Conservation (phyloP, 2,113 vertebrate species). For the Anolis carolinensis region DNA sequence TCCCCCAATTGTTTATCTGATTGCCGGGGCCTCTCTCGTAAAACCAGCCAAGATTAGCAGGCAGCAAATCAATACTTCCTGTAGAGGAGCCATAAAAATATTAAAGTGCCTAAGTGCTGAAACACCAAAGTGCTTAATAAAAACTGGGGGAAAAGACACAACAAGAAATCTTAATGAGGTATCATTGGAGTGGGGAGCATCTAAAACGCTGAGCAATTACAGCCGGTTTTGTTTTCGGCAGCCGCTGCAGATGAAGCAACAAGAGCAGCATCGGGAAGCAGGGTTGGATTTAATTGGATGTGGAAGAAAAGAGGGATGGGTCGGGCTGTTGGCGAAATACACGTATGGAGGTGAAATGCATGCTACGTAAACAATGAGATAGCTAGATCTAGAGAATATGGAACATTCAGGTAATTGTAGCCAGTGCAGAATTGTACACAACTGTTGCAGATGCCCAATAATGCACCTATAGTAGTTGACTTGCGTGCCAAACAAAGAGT, state of each 20-base stretch:
- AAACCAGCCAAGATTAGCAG: neutral
- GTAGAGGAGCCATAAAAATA: neutral
- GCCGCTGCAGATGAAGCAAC: neutral
- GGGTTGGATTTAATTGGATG: neutral
- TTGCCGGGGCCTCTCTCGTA: neutral
- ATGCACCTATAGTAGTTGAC: no score
- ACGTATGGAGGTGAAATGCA: no score
- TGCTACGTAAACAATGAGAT: no score
- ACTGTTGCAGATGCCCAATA: no score
- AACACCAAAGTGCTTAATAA: neutral
- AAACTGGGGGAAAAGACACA: neutral
- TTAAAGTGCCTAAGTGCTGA: neutral
- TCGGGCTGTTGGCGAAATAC: no score
- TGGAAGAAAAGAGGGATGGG: neutral
- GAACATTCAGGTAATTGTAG: no score
- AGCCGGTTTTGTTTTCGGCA: neutral
- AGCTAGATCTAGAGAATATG: no score
- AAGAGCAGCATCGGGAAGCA: neutral
- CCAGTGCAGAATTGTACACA: no score
- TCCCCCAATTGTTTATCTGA: neutral
- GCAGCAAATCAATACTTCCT: slow-evolving; percentile 1
- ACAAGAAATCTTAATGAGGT: neutral
- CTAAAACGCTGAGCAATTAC: neutral
- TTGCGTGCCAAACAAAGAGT: no score
- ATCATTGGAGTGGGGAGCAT: neutral